Conservation (phyloP, 2,888 invertebrate genomes). For the Noctua janthe region DNA sequence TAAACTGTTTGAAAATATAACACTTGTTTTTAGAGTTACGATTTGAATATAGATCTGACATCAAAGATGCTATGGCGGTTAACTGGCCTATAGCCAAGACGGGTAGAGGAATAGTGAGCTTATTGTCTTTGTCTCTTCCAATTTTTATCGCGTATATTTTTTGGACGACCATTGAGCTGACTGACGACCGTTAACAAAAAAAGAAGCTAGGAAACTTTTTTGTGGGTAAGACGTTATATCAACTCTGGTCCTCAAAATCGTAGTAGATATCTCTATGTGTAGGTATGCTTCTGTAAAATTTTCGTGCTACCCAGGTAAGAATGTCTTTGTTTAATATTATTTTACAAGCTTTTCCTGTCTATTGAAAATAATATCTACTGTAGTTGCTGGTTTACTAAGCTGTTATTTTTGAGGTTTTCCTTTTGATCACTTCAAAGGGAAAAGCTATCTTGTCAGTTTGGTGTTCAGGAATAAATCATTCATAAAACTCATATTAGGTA, state of each 20-base stretch:
- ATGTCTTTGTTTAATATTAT: not conserved
- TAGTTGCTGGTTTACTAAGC: not conserved
- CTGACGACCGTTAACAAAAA: not conserved
- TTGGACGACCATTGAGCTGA: constrained; percentile 9
- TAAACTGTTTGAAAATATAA: constrained; percentile 63
- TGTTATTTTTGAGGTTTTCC: not conserved
- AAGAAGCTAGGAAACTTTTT: not conserved
- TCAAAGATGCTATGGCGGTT: constrained; percentile 52
- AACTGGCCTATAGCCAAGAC: constrained; percentile 55
- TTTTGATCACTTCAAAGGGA: not conserved
- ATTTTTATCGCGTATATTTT: constrained; percentile 15
- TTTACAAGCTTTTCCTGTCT: not conserved
- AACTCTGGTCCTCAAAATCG: not conserved
- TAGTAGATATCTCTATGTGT: not conserved
- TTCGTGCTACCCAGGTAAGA: not conserved
- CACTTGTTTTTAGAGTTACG: constrained; percentile 50
- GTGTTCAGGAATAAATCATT: not conserved
- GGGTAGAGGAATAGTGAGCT: constrained; percentile 34
- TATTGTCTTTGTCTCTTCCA: constrained; percentile 52
- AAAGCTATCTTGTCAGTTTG: no score
- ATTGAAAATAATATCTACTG: not conserved
- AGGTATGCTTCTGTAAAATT: not conserved
- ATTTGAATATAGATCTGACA: constrained; percentile 58
- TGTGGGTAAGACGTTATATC: not conserved
- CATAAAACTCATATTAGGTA: not conserved